A percentile compares a stretch with the other conserved stretches of the same genome.
Evolutionary conservation across 2,113 vertebrate genomes (phyloP).

Genomic region (Strigops habroptila): DNA sequence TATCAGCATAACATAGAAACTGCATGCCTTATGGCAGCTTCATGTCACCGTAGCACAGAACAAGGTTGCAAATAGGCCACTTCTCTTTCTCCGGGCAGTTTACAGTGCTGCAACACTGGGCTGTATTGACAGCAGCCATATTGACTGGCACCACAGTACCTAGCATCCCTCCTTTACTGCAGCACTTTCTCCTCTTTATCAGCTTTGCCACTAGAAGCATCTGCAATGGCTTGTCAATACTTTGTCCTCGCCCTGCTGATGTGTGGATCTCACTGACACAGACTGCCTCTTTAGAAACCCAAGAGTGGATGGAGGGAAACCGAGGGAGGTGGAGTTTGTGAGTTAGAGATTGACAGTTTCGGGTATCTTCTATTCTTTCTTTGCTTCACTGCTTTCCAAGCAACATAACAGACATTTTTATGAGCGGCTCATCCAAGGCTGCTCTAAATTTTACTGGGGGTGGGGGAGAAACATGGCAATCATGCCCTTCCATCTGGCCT

Average conservation of each 20-base stretch:
- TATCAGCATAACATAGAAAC: background rate
- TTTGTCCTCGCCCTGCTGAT: background rate
- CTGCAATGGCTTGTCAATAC: background rate
- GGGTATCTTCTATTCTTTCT: background rate
- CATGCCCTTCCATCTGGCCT: background rate
- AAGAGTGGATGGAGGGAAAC: background rate
- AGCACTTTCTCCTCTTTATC: background rate
- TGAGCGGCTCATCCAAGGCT: background rate
- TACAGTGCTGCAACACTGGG: background rate
- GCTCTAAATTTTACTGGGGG: background rate
- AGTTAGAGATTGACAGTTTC: background rate
- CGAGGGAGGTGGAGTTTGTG: background rate
- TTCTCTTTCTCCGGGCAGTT: background rate
- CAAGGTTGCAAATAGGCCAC: background rate
- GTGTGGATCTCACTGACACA: background rate
- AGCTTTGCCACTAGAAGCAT: background rate
- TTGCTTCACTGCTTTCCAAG: background rate
- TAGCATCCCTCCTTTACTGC: background rate
- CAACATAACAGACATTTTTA: background rate
- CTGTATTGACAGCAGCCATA: background rate
- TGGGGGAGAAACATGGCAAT: background rate
- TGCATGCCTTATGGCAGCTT: background rate
- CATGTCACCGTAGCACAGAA: fast-evolving
- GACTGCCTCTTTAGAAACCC: background rate
- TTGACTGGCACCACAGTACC: background rate